Evolutionary conservation across 2,888 invertebrate species (phyloP).

Genomic region (Chaitophorus viminalis): DNA sequence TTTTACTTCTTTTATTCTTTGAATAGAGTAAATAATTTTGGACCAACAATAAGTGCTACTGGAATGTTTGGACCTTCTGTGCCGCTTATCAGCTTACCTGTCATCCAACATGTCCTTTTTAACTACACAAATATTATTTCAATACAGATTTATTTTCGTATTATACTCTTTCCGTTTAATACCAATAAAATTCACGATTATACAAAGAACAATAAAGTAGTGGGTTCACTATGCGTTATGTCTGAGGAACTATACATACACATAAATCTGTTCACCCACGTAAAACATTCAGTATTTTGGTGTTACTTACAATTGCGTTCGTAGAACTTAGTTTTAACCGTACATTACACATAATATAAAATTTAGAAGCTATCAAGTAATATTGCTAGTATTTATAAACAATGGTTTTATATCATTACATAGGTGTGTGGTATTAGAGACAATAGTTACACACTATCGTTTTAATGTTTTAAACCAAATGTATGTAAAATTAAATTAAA

Average conservation of each 20-base stretch:
- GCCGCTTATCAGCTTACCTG: constrained; percentile 23
- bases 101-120: constrained; percentile 50
- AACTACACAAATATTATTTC: constrained; percentile 56
- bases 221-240: constrained; percentile 36
- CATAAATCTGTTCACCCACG: constrained; percentile 59
- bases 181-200: constrained; percentile 28
- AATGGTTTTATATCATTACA: no score
- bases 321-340: not conserved
- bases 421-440: no score
- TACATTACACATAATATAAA: not conserved
- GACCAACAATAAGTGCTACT: constrained; percentile 42
- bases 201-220: constrained; percentile 51
- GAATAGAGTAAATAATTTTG: constrained; percentile 20
- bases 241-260: constrained; percentile 14
- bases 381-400: not conserved
- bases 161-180: constrained; percentile 12
- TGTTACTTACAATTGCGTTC: constrained; percentile 15
- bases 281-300: constrained; percentile 30
- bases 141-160: constrained; percentile 47
- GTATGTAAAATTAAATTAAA: constrained; percentile 9
- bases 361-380: not conserved
- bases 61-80: constrained; percentile 27
- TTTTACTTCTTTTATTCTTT: constrained; percentile 25
- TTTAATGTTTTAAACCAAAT: not conserved
- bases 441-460: not conserved